Percentiles rank a stretch among this genome's conserved stretches.
phyloP scores from a whole-genome alignment of 2,797 vertebrate genomes.

The Phoxinus dragarum region DNA sequence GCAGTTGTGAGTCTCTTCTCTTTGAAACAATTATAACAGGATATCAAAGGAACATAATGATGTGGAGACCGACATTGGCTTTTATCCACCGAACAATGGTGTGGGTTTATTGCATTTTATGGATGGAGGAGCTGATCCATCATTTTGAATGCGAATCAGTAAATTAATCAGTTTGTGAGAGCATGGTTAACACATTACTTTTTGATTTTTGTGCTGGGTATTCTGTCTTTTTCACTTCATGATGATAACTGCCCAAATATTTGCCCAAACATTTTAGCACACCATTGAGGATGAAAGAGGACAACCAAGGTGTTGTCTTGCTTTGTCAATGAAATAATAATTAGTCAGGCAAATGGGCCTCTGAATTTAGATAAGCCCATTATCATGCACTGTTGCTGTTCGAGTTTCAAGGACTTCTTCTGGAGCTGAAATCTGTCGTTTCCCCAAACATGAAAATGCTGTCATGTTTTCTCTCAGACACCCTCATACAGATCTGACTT shows the following conservation, averaged over 20 bases:
- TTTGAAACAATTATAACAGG: slow-evolving; percentile 71
- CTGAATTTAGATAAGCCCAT: slow-evolving; percentile 55
- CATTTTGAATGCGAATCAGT: slow-evolving; percentile 79
- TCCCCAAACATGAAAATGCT: slow-evolving; percentile 25
- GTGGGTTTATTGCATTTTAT: slow-evolving; percentile 78
- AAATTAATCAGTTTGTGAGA: slow-evolving; percentile 80
- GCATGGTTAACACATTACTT: slow-evolving; percentile 71
- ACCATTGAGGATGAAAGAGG: background rate
- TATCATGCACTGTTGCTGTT: slow-evolving; percentile 34
- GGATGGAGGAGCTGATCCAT: slow-evolving; percentile 76
- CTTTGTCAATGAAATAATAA: slow-evolving; percentile 51
- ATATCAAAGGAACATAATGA: slow-evolving; percentile 77
- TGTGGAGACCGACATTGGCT: slow-evolving; percentile 75
- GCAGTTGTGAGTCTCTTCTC: slow-evolving; percentile 52
- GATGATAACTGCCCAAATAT: slow-evolving; percentile 44
- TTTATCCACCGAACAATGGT: slow-evolving; percentile 80
- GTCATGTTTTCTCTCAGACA: slow-evolving; percentile 26
- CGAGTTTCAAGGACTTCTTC: slow-evolving; percentile 39
- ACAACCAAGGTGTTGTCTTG: slow-evolving; percentile 28
- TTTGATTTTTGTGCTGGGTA: slow-evolving; percentile 55
- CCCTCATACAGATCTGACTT: slow-evolving; percentile 11
- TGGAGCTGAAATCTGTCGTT: slow-evolving; percentile 18
- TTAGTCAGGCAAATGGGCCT: slow-evolving; percentile 35
- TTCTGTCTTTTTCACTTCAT: slow-evolving; percentile 60
- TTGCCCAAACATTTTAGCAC: slow-evolving; percentile 25